Evolutionary conservation across 2,888 invertebrate genomes (phyloP), one percentile per base, ranked within the genome.

Genomic region (Tachina lurida): DNA sequence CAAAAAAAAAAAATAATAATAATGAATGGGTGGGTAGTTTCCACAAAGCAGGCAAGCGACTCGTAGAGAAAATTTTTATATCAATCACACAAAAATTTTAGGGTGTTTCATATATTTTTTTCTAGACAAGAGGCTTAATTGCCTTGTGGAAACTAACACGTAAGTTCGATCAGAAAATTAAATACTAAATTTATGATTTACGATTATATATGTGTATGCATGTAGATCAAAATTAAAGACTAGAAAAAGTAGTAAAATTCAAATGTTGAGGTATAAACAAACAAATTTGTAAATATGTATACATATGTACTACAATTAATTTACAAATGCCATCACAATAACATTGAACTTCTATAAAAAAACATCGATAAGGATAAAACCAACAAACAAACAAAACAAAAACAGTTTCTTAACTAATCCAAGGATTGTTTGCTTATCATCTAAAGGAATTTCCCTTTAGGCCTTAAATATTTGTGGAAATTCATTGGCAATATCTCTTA

Each of bases 401-500:
- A 52, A 73, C 60, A 67, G 13, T 52, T 76, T 19, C 49, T 52
- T 68, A 71, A 67, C 31, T 65, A 73, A 49, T 17, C 10, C 60
- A 65, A 10, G 39, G 19, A n/a, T 73, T 45, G 17, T 43, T 75
- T 47, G 17, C 45, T 47, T 56, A 22, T 22, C n/a, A n/a, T 39
- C 31, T 8, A 15, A 22, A n/a, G 7, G 13, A 54, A 56, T 31
- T 70, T 31, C 19, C 65, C 41, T 81, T 89, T 94, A 95, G 89
- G 95, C 94, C 91, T 96, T 95, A 92, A 96, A 96, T 91, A 94
- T 95, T 88, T 96, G 96, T 15, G 97, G 96, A 94, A 97, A 97
- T 93, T 97, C 97, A 92, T 97, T 96, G 87, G 96, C 96, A 88
- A 97, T 96, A 88, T 96, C 96, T 75, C 96, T 94, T 15, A 97